phyloP scores from a whole-genome alignment of 2,113 vertebrate genomes.

The Struthidea cinerea region DNA sequence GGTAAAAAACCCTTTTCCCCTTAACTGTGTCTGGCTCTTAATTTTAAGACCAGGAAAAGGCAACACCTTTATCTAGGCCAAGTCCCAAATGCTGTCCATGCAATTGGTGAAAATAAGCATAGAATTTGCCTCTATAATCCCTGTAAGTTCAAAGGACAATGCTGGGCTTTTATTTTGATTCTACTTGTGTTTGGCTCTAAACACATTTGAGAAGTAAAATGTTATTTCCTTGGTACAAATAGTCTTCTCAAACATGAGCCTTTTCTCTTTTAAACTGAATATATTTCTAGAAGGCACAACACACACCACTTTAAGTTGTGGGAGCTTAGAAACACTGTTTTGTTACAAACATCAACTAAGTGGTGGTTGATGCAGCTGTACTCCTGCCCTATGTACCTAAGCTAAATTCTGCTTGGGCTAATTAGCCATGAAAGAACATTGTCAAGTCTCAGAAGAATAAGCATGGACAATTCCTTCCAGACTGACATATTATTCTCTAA shows the following conservation, averaged over 20 bases:
- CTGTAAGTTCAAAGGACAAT: neutral
- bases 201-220: neutral
- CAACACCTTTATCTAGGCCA: neutral
- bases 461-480: neutral
- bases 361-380: neutral
- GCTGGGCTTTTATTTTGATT: neutral
- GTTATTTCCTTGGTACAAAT: neutral
- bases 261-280: neutral
- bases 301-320: neutral
- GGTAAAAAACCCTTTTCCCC: too few species aligned
- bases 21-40: too few species aligned
- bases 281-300: neutral
- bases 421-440: neutral
- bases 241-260: neutral
- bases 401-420: neutral
- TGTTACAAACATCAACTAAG: neutral
- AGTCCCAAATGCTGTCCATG: neutral
- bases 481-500: neutral
- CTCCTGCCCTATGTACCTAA: neutral
- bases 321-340: neutral
- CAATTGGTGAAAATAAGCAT: neutral
- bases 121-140: neutral
- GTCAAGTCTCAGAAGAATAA: neutral
- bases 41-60: too few species aligned
- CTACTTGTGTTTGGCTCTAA: neutral